Evolutionary conservation across 2,797 vertebrate genomes (phyloP).

Genomic region (Furcifer pardalis): DNA sequence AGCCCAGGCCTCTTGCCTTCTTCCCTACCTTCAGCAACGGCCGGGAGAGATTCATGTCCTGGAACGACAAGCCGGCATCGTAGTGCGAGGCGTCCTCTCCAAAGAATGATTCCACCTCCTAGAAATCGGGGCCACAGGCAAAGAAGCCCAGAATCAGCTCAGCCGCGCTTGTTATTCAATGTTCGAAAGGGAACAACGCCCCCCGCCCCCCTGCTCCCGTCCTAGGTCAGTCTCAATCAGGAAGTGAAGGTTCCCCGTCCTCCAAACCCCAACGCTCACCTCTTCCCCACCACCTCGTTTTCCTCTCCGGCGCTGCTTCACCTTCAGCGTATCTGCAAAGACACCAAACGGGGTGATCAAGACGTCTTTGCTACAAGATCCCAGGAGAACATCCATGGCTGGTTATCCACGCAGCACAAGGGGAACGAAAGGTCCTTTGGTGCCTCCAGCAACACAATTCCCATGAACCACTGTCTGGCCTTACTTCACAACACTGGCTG

Average conservation of each 20-base stretch:
- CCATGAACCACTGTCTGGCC: too few relatives aligned
- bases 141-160: conserved; percentile 2
- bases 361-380: neutral
- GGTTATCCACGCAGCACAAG: too few relatives aligned
- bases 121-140: conserved; percentile 9
- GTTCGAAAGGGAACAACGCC: too few relatives aligned
- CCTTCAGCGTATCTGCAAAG: conserved; percentile 84
- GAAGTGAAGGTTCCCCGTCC: neutral
- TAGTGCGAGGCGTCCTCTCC: conserved; percentile 92
- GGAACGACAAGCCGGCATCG: conserved; percentile 87
- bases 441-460: neutral
- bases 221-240: neutral
- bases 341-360: neutral
- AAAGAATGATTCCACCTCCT: conserved; percentile 81
- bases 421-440: neutral
- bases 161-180: neutral
- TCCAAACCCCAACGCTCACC: conserved; percentile 29
- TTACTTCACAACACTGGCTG: too few relatives aligned
- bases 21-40: conserved; percentile 90
- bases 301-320: conserved; percentile 81
- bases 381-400: neutral
- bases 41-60: conserved; percentile 95
- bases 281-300: conserved; percentile 73
- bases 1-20: neutral
- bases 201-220: too few relatives aligned